phyloP scores from a whole-genome alignment of 2,888 invertebrate genomes.

The Noctua janthe region DNA sequence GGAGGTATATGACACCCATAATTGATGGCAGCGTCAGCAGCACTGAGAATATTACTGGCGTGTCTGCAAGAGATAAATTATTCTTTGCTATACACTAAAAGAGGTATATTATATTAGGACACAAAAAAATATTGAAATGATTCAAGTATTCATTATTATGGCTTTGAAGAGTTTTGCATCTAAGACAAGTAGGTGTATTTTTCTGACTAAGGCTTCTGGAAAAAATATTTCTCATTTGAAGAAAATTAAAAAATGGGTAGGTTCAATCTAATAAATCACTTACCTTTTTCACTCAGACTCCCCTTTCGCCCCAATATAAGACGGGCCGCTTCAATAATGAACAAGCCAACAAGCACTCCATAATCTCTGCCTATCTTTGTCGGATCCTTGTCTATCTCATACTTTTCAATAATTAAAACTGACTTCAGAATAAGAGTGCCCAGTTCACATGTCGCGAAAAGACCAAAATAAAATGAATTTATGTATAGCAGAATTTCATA shows the following conservation, averaged over 20 bases:
- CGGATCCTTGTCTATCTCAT: constrained; percentile 93
- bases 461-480: constrained; percentile 96
- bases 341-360: constrained; percentile 94
- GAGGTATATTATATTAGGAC: not conserved
- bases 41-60: constrained; percentile 95
- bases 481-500: constrained; percentile 96
- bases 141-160: not conserved
- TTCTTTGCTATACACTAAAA: not conserved
- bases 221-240: not conserved
- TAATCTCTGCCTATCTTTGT: constrained; percentile 94
- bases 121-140: not conserved
- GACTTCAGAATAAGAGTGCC: constrained; percentile 95
- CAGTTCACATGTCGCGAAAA: constrained; percentile 95
- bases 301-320: constrained; percentile 96
- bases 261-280: constrained; percentile 5
- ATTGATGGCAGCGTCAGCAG: constrained; percentile 96
- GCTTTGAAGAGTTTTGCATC: not conserved
- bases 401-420: constrained; percentile 89
- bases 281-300: constrained; percentile 94
- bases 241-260: too few relatives aligned
- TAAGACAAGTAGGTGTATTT: not conserved
- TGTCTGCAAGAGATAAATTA: constrained; percentile 88
- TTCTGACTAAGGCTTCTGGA: not conserved
- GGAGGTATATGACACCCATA: constrained; percentile 95
- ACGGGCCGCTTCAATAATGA: constrained; percentile 94